Percentiles rank a stretch among this genome's conserved stretches.
Conservation (phyloP, 2,888 invertebrate genomes). For the Panzeria rudis region DNA sequence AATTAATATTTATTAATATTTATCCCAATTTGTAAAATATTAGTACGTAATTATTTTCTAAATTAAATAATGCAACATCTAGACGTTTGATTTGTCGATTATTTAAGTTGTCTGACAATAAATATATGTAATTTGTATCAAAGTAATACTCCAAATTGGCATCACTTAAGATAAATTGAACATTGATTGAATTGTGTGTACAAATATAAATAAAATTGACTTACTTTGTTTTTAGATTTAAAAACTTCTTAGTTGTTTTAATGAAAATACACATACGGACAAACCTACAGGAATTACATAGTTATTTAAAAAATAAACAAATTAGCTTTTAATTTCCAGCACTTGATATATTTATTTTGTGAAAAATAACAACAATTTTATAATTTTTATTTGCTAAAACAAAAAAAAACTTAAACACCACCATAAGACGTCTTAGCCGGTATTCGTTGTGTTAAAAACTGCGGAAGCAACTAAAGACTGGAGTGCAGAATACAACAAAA, state of each 20-base stretch:
- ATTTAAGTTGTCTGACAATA: constrained; percentile 7
- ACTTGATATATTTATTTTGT: constrained; percentile 6
- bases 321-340: constrained; percentile 3
- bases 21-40: constrained; percentile 9
- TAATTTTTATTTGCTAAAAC: constrained; percentile 34
- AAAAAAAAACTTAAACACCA: constrained; percentile 1
- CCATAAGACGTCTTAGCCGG: constrained; percentile 68
- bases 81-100: constrained; percentile 11
- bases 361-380: constrained; percentile 10
- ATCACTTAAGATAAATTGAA: not conserved
- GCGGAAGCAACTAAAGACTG: constrained; percentile 73
- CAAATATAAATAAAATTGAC: not conserved
- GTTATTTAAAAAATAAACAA: not conserved
- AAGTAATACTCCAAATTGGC: not conserved
- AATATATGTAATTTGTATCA: not conserved
- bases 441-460: constrained; percentile 74
- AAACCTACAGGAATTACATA: not conserved
- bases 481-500: constrained; percentile 49
- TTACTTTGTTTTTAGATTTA: not conserved
- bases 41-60: constrained; percentile 15
- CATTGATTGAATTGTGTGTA: not conserved
- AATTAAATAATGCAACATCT: not conserved
- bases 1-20: too few relatives aligned
- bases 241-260: not conserved
- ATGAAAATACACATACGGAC: not conserved